phyloP scores from a whole-genome alignment of 2,888 invertebrate species.

The Mythimna pallens region DNA sequence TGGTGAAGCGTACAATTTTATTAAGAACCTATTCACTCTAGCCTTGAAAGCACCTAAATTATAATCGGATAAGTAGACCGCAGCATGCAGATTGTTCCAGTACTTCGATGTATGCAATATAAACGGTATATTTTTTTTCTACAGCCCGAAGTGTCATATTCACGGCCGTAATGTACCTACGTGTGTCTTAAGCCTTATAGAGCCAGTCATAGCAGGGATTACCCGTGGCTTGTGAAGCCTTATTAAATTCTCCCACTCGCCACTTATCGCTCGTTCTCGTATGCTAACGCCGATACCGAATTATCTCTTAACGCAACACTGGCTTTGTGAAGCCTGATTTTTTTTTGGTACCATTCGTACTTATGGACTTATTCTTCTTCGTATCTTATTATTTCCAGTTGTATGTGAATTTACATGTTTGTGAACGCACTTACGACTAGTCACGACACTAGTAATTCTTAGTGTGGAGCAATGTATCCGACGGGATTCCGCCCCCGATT shows the following conservation, averaged over 20 bases:
- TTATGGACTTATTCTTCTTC: neutral
- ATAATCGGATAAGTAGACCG: no score
- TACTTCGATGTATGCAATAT: no score
- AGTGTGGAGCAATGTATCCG: no score
- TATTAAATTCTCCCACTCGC: constrained; percentile 54
- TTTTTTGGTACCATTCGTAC: constrained; percentile 1
- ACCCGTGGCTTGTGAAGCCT: constrained; percentile 36
- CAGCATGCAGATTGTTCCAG: no score
- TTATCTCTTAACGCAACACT: constrained; percentile 25
- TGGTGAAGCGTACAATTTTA: no score
- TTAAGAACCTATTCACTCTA: no score
- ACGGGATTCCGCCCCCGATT: no score
- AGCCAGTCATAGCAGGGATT: constrained; percentile 31
- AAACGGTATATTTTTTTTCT: neutral
- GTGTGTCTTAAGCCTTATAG: constrained; percentile 10
- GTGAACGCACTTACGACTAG: no score
- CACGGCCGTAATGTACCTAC: neutral
- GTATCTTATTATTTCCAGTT: no score
- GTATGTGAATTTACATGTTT: no score
- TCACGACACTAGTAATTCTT: no score
- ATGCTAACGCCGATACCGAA: constrained; percentile 30
- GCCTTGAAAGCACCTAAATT: no score
- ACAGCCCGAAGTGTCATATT: neutral
- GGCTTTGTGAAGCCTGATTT: constrained; percentile 15
- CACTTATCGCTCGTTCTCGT: constrained; percentile 41